phyloP scores from a whole-genome alignment of 2,888 invertebrate species.

The Andrena minutula region DNA sequence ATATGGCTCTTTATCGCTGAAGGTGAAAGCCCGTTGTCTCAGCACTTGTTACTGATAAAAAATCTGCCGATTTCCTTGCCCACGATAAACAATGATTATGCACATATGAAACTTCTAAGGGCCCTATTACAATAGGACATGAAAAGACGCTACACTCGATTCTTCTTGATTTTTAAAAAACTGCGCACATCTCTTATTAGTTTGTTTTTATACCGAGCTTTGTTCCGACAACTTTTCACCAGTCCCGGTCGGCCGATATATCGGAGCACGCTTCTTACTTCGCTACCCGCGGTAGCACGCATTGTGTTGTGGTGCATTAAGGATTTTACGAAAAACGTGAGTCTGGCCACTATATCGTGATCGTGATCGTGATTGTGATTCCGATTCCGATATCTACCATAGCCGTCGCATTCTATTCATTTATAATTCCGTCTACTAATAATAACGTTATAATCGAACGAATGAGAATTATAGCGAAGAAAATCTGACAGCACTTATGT shows the following conservation, averaged over 20 bases:
- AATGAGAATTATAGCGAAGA: not conserved
- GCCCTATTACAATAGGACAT: conserved; percentile 44
- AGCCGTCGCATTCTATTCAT: not conserved
- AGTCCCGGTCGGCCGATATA: conserved; percentile 9
- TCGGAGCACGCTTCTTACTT: conserved; percentile 18
- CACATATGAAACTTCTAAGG: conserved; percentile 40
- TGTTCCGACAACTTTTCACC: conserved; percentile 24
- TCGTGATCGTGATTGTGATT: not conserved
- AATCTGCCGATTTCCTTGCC: conserved; percentile 40
- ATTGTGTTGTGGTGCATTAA: conserved; percentile 42
- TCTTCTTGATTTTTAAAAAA: conserved; percentile 36
- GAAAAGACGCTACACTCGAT: conserved; percentile 60
- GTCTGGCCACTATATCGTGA: conserved; percentile 20
- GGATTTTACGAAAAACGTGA: conserved; percentile 57
- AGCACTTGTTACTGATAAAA: conserved; percentile 13
- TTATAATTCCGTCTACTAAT: not conserved
- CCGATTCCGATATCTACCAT: no score
- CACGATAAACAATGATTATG: conserved; percentile 39
- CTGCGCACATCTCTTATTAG: conserved; percentile 37
- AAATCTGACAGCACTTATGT: not conserved
- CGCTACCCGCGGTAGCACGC: conserved; percentile 23
- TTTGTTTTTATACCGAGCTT: conserved; percentile 20
- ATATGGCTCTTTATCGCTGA: conserved; percentile 49
- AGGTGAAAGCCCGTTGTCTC: conserved; percentile 32
- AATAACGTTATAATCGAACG: not conserved